Evolutionary conservation across 2,888 invertebrate species (phyloP).

Genomic region (Drosophila tripunctata): DNA sequence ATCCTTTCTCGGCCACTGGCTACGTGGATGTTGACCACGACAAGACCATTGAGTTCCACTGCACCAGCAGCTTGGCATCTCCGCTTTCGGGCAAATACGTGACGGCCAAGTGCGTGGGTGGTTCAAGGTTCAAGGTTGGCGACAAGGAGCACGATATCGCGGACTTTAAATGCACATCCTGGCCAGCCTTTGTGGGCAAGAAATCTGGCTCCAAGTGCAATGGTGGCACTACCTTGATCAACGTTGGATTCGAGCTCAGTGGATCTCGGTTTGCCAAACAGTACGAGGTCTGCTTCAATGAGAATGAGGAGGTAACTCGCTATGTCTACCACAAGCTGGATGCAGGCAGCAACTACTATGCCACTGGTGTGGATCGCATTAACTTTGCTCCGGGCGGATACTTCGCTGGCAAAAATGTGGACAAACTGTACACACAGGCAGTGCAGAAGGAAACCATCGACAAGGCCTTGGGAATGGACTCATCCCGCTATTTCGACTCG

Average conservation of each 20-base stretch:
- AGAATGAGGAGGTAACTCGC: conserved; percentile 75
- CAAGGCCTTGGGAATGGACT: conserved; percentile 69
- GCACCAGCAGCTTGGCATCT: conserved; percentile 63
- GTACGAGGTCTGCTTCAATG: conserved; percentile 83
- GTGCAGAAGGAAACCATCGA: conserved; percentile 80
- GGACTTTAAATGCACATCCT: conserved; percentile 75
- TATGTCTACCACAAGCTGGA: conserved; percentile 82
- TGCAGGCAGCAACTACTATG: conserved; percentile 82
- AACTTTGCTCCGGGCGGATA: conserved; percentile 74
- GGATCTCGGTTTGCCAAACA: conserved; percentile 74
- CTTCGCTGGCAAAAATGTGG: conserved; percentile 75
- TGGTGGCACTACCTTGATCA: conserved; percentile 66
- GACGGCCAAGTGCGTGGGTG: conserved; percentile 69
- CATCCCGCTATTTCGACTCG: conserved; percentile 57
- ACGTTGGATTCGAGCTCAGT: conserved; percentile 81
- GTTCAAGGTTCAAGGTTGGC: conserved; percentile 60
- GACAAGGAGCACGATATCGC: conserved; percentile 64
- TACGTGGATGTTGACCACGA: conserved; percentile 56
- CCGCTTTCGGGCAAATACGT: conserved; percentile 60
- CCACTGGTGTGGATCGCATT: conserved; percentile 81
- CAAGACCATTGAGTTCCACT: conserved; percentile 71
- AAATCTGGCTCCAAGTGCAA: conserved; percentile 74
- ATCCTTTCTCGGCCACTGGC: conserved; percentile 61
- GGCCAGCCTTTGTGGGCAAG: conserved; percentile 75
- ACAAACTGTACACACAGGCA: conserved; percentile 77